A percentile compares a stretch with the other conserved stretches of the same genome.
phyloP scores from a whole-genome alignment of 2,113 vertebrate genomes.

The Orientallactaga bullata region DNA sequence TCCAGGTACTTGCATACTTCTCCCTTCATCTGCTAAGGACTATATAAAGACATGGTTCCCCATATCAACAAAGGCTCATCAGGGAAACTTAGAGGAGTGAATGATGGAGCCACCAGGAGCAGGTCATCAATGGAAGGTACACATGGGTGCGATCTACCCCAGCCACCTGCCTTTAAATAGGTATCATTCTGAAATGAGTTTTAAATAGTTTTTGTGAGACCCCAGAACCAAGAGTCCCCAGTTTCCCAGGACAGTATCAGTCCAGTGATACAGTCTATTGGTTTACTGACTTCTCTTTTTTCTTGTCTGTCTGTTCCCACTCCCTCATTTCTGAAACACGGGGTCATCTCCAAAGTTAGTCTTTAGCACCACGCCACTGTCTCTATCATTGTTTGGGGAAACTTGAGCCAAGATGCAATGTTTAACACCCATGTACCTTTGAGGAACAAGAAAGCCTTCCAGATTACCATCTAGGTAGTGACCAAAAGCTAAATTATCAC shows the following conservation, averaged over 20 bases:
- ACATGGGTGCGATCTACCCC: fast-evolving
- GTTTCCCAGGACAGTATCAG: not conserved
- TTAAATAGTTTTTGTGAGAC: not conserved
- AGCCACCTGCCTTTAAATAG: not conserved
- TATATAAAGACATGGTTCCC: not conserved
- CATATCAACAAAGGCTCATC: not conserved
- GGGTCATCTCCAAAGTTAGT: not conserved
- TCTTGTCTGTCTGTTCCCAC: not conserved
- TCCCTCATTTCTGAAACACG: not conserved
- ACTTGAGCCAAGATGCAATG: not conserved
- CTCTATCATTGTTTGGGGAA: not conserved
- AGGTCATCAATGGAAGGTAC: not conserved
- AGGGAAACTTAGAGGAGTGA: not conserved
- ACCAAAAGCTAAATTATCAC: not conserved
- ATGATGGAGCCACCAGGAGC: not conserved
- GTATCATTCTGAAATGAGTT: not conserved
- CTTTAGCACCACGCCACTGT: not conserved
- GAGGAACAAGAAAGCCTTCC: not conserved
- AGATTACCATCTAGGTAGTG: not conserved
- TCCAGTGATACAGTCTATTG: not conserved
- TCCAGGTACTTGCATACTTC: not conserved
- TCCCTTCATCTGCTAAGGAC: not conserved
- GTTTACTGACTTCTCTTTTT: not conserved
- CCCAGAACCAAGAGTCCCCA: not conserved
- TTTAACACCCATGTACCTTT: not conserved